A percentile compares a stretch with the other conserved stretches of the same genome.
Conservation (phyloP, 1,140 invertebrate species). For the Melipona quadrifasciata region DNA sequence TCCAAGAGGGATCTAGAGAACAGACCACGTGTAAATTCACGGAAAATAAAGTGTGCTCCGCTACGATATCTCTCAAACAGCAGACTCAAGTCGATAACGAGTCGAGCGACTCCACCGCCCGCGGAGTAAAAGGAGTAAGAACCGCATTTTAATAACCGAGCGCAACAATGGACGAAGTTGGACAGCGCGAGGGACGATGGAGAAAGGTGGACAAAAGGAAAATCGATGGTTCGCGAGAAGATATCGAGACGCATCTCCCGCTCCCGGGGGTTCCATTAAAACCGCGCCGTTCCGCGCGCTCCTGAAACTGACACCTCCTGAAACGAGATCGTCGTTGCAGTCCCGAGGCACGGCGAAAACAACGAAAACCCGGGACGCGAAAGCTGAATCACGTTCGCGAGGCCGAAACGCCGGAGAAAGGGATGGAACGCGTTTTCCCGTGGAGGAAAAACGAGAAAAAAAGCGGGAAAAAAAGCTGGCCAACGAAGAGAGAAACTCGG, state of each 20-base stretch:
- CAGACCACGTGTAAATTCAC: too few species aligned
- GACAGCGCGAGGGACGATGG: neutral
- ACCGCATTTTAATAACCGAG: constrained; percentile 2
- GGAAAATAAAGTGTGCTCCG: too few species aligned
- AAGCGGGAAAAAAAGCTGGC: neutral
- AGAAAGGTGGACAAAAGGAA: constrained; percentile 34
- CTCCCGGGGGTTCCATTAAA: constrained; percentile 39
- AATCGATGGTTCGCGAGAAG: constrained; percentile 32
- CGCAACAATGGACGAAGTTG: neutral
- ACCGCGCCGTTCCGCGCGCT: constrained; percentile 48
- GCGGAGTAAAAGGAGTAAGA: too few species aligned
- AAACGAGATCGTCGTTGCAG: constrained; percentile 57
- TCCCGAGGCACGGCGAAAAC: constrained; percentile 45
- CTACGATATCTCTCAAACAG: too few species aligned
- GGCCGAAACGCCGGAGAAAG: constrained; percentile 3
- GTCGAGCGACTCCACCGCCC: too few species aligned
- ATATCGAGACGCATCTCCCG: constrained; percentile 23
- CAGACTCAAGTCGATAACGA: neutral
- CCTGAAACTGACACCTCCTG: constrained; percentile 68
- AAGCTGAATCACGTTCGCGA: constrained; percentile 10
- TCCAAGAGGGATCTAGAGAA: neutral
- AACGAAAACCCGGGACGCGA: constrained; percentile 40
- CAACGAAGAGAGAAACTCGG: constrained; percentile 12
- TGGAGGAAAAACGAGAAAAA: constrained; percentile 1
- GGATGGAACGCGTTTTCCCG: too few species aligned